Evolutionary conservation across 2,113 vertebrate genomes (phyloP), one percentile per base, ranked within the genome.

Genomic region (Forbesichthys papilliferus): DNA sequence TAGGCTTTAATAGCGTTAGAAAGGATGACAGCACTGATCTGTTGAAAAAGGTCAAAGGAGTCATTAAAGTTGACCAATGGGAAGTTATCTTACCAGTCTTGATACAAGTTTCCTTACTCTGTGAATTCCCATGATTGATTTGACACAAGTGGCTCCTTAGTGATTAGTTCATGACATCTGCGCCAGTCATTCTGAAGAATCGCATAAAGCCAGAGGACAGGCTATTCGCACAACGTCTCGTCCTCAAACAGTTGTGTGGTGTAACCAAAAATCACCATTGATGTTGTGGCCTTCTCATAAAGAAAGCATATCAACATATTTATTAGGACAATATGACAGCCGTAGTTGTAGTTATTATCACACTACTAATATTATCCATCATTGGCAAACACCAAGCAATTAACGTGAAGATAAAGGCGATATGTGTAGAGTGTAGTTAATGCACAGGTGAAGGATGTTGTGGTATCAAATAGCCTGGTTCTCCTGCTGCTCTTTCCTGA

Each of bases 401-500:
- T 7, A 4, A 6, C 48, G 51, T 5, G 11, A 46, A 13, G 49
- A 11, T n/a, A 59, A 47, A 54, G 54, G 71, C 48, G 48, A 77
- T 27, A 27, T 18, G 20, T 36, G 66, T 66, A 53, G 42, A 53
- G 58, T 0, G 4, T 48, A 68, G 60, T 53, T 66, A 71, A 67
- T 78, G 46, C 67, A 72, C 52, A 68, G 36, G 55, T 61, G 4
- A 55, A 70, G 48, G 73, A 84, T 42, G 36, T 42, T 42, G 36
- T 42, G 36, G 36, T 69, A 61, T 90, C 79, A 86, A 77, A 82
- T 82, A 1, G 78, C 73, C 78, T 85, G 80, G 42, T 79, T 72
- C 80, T 87, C 84, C 68, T 79, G 87, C 58, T 83, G 91, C 59
- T 93, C 91, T 1, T 85, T 87, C 87, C 88, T 86, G 61, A 92